Percentiles rank a stretch among this genome's conserved stretches.
phyloP scores from a whole-genome alignment of 2,888 invertebrate genomes.

The Phyllotreta cruciferae region DNA sequence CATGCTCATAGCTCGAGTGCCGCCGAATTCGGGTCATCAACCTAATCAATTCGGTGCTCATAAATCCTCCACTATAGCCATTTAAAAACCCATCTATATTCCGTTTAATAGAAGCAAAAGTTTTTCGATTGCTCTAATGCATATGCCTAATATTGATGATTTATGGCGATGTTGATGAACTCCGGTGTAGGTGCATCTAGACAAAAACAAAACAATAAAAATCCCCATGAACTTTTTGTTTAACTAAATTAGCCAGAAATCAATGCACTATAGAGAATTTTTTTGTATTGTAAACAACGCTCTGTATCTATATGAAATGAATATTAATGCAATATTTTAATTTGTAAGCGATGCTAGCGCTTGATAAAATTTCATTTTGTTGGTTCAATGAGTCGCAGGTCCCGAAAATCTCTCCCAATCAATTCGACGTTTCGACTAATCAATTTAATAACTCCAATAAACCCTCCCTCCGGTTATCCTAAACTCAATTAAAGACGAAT shows the following conservation, averaged over 20 bases:
- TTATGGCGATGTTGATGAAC: constrained; percentile 3
- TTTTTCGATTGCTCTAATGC: constrained; percentile 5
- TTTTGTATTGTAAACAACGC: no score
- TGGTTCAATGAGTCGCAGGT: not conserved
- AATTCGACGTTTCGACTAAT: constrained; percentile 25
- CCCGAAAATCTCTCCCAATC: constrained; percentile 23
- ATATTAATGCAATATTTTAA: no score
- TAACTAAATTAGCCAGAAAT: no score
- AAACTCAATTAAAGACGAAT: constrained; percentile 32
- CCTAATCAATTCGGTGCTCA: constrained; percentile 2
- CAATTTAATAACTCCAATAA: constrained; percentile 32
- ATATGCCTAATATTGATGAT: constrained; percentile 6
- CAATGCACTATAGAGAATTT: no score
- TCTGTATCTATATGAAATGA: no score
- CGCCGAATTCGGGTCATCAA: not conserved
- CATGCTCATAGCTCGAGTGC: no score
- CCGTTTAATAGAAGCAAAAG: constrained; percentile 10
- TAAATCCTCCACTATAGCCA: constrained; percentile 9
- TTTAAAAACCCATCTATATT: constrained; percentile 13
- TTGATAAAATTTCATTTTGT: not conserved
- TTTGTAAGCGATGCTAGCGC: no score
- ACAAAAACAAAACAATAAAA: no score
- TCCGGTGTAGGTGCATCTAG: not conserved
- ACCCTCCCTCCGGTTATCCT: constrained; percentile 25
- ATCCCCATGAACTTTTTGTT: no score